A percentile compares a stretch with the other conserved stretches of the same genome.
phyloP scores from a whole-genome alignment of 2,113 vertebrate species.

The Suncus etruscus region DNA sequence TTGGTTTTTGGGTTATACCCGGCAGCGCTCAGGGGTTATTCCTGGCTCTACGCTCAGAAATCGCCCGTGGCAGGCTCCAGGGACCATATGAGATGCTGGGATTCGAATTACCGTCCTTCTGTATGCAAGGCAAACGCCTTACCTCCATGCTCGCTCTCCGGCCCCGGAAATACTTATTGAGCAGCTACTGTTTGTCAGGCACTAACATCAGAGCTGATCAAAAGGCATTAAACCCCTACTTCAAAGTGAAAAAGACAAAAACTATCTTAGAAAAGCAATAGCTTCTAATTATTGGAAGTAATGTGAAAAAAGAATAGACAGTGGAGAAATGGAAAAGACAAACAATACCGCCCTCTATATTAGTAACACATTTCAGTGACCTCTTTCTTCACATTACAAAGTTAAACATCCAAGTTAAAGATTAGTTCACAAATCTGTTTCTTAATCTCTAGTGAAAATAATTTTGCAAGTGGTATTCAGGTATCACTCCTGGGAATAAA shows the following conservation, averaged over 20 bases:
- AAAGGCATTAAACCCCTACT: background rate
- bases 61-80: no score
- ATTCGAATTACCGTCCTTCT: no score
- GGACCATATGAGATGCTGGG: no score
- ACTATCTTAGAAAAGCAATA: background rate
- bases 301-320: slow-evolving; percentile 1
- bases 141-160: no score
- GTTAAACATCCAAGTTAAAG: background rate
- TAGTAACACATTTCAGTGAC: background rate
- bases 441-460: background rate
- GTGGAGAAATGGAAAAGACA: slow-evolving; percentile 5
- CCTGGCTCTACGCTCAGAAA: no score
- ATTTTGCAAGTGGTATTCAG: background rate
- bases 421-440: background rate
- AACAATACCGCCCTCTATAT: slow-evolving; percentile 3
- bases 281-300: slow-evolving; percentile 21
- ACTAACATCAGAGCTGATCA: background rate
- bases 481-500: background rate
- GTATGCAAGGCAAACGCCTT: no score
- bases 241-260: slow-evolving; percentile 24
- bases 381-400: slow-evolving; percentile 15
- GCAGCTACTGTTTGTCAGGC: background rate
- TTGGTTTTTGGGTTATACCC: no score
- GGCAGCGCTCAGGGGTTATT: no score
- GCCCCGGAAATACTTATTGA: background rate